Evolutionary conservation across 2,113 vertebrate species (phyloP), one percentile per base, ranked within the genome.

Genomic region (Elephas maximus): DNA sequence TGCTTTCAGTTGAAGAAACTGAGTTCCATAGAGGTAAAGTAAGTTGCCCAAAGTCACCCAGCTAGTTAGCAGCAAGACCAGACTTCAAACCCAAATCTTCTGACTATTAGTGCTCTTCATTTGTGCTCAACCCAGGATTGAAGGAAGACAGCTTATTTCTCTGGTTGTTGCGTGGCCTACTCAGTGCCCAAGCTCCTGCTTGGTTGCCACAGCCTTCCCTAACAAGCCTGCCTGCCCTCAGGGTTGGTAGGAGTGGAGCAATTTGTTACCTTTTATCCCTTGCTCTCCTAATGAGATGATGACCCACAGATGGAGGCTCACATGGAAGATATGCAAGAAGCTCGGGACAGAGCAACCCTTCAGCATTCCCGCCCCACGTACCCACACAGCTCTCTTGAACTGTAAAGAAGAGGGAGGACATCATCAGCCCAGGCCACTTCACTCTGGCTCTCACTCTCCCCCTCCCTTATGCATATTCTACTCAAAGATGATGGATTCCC

Each of bases 401-500:
- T 5, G 10, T 23, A 51, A 6, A 33, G 23, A 33, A 4, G 14
- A 33, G 2, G 73, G 48, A 63, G 44, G 28, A 63, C 6, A 57
- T 37, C 2, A 78, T 24, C 69, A 11, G 15, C 41, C 51, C 53
- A n/a, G 30, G 37, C 33, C 12, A 11, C 1, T 23, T 5, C 24
- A 21, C 53, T 3, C 15, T 23, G 69, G 41, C 51, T 79, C 53
- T 41, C 0, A 0, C 30, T 89, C 73, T 84, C 18, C 77, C 18
- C 77, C 41, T 81, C 45, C 53, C 2, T 0, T 80, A 74, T 1
- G 30, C 97, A 92, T 90, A 65, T 95, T 96, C 91, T 95, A 84
- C 78, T 89, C 73, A 88, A 73, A 89, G 81, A 94, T 93, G 33
- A 62, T 79, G n/a, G 88, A 90, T 78, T 65, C 96, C 93, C 92